Conservation (phyloP, 2,888 invertebrate genomes). For the Drosophila mercatorum region DNA sequence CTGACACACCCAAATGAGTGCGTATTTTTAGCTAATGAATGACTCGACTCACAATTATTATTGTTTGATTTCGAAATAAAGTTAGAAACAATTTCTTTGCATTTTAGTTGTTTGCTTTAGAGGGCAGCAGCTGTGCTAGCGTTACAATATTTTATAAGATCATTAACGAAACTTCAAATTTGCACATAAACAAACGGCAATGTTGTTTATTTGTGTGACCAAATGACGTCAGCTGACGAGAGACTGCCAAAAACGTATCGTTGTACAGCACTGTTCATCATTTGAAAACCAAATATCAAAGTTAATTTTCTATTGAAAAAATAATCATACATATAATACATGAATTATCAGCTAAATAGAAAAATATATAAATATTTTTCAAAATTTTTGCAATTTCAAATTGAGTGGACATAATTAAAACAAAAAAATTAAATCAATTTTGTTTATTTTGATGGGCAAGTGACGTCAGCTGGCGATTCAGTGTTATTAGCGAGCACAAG, state of each 20-base stretch:
- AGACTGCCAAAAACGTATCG: not conserved
- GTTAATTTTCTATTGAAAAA: not conserved
- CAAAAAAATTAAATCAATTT: slow-evolving; percentile 10
- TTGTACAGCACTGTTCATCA: slow-evolving; percentile 39
- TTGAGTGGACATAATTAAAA: not conserved
- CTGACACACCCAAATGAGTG: slow-evolving; percentile 37
- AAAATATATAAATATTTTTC: not conserved
- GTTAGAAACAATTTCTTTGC: slow-evolving; percentile 20
- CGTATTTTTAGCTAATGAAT: slow-evolving; percentile 42
- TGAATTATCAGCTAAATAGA: not conserved
- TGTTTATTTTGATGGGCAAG: slow-evolving; percentile 52
- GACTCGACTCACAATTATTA: slow-evolving; percentile 37
- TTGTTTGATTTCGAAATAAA: slow-evolving; percentile 19
- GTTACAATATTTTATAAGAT: slow-evolving; percentile 3
- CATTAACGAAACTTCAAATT: slow-evolving; percentile 38
- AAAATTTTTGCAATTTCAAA: not conserved
- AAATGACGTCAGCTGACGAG: slow-evolving; percentile 68
- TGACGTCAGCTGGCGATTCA: slow-evolving; percentile 63
- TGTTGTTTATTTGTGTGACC: slow-evolving; percentile 46
- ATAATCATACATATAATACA: too few species aligned
- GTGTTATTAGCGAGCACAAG: slow-evolving; percentile 13
- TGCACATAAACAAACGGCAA: slow-evolving; percentile 62
- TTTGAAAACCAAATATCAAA: slow-evolving; percentile 43
- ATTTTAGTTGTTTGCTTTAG: slow-evolving; percentile 8
- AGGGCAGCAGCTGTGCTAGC: slow-evolving; percentile 1